These are phyloP conservation scores for Pteruthius melanotis DNA, from an alignment of 2,113 vertebrate species.

Conservation along the genomic window DNA sequence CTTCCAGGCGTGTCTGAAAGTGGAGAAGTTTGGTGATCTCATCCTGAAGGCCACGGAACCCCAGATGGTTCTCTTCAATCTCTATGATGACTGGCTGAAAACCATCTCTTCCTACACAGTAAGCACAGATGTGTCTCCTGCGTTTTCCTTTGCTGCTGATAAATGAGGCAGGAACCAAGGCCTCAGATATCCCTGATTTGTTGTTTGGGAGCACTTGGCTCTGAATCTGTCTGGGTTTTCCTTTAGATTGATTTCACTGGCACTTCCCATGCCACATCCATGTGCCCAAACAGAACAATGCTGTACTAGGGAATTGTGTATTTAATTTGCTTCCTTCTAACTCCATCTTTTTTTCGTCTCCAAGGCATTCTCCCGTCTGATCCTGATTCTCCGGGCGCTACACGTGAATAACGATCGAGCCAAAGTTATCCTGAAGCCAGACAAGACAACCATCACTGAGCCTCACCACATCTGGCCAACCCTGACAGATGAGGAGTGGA, in stretches of 20 bases:
- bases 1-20: constrained; percentile 98
- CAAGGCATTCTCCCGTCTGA: constrained; percentile 98
- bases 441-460: constrained; percentile 97
- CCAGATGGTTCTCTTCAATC: constrained; percentile 99
- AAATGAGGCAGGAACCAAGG: background rate
- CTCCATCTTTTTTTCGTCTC: background rate
- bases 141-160: background rate
- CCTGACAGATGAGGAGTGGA: constrained; percentile 97
- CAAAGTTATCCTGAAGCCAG: constrained; percentile 97
- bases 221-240: background rate
- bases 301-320: background rate
- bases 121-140: background rate
- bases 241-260: background rate
- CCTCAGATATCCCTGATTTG: background rate
- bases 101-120: constrained; percentile 99
- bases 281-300: background rate
- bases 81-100: constrained; percentile 99
- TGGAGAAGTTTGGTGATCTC: constrained; percentile 98
- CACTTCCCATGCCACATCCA: rapidly evolving
- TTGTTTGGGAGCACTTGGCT: background rate
- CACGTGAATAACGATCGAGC: constrained; percentile 98
- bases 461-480: constrained; percentile 99
- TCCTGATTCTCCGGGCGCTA: constrained; percentile 93
- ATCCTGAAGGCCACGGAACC: constrained; percentile 98
- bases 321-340: background rate